Base-by-base conservation (phyloP, 2,113 vertebrate genomes). In the Engystomops pustulosus region DNA sequence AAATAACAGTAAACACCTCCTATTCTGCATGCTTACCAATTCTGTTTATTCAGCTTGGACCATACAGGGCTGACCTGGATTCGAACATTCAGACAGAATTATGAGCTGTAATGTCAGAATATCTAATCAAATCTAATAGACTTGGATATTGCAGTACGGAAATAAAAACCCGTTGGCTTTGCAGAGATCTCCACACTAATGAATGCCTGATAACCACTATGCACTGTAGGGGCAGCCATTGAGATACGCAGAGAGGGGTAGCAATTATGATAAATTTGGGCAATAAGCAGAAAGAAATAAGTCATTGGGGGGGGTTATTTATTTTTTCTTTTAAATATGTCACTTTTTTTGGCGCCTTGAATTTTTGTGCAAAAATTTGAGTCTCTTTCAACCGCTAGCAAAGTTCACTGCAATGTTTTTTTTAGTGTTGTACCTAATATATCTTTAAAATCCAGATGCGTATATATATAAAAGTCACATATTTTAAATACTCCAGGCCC, bases 111-210 rank as follows among this genome's bases (percentile, higher is more conserved):
- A 7, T 72, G 69, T 12, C 38, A 72, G 69, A 45, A 47, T 45
- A 74, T 30, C 30, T 49, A 25, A 49, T 49, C 70, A 47, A 30
- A 30, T 74, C 12, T 47, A 74, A 74, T 74, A 30, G 44, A 74
- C 23, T 45, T 47, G 41, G n/a, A 47, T 45, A 45, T 47, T 45
- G 70, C n/a, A 14, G 41, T 25, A 15, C 4, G 23, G 38, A 72
- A 47, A 72, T 72, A 47, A 47, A 72, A 27, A 27, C 44, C 17
- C 12, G 70, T 47, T 32, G 25, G 11, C n/a, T 25, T 15, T n/a
- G 10, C 69, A 41, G 69, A 71, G 36, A 12, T n/a, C 44, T 27
- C 44, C 27, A 3, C 7, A 18, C 44, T 47, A 27, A 30, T 49
- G 27, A 41, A 70, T 41, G 68, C 67, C 9, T 23, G 15, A 65